phyloP scores from a whole-genome alignment of 2,797 vertebrate genomes.

The Meriones psammophilus region DNA sequence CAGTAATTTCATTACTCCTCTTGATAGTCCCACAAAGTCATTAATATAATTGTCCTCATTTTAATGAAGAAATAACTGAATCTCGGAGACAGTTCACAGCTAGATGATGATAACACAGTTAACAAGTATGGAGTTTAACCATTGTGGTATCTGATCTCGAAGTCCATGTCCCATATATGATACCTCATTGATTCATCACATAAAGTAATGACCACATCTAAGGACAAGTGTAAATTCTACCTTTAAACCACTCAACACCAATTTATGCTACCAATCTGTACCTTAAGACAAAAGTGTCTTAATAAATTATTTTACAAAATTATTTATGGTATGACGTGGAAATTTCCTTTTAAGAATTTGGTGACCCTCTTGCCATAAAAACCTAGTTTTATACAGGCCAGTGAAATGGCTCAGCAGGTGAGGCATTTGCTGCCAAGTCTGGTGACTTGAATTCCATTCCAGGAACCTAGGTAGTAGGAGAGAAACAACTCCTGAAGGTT shows the following conservation, averaged over 20 bases:
- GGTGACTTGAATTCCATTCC: neutral
- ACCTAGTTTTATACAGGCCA: neutral
- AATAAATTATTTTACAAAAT: neutral
- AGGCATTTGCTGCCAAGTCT: neutral
- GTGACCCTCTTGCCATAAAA: neutral
- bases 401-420: neutral
- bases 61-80: constrained; percentile 1
- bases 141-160: neutral
- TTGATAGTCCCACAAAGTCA: neutral
- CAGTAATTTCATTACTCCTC: constrained; percentile 3
- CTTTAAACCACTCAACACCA: neutral
- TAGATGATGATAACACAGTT: neutral
- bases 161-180: neutral
- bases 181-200: neutral
- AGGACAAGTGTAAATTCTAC: neutral
- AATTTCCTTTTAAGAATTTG: neutral
- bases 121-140: neutral
- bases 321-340: neutral
- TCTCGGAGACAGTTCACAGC: neutral
- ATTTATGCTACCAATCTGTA: neutral
- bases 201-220: neutral
- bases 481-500: neutral
- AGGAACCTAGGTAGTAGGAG: neutral
- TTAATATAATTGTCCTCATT: constrained; percentile 11
- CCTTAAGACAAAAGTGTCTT: constrained; percentile 15